Evolutionary conservation across 2,797 vertebrate genomes (phyloP).

Genomic region (Anguilla marmorata): DNA sequence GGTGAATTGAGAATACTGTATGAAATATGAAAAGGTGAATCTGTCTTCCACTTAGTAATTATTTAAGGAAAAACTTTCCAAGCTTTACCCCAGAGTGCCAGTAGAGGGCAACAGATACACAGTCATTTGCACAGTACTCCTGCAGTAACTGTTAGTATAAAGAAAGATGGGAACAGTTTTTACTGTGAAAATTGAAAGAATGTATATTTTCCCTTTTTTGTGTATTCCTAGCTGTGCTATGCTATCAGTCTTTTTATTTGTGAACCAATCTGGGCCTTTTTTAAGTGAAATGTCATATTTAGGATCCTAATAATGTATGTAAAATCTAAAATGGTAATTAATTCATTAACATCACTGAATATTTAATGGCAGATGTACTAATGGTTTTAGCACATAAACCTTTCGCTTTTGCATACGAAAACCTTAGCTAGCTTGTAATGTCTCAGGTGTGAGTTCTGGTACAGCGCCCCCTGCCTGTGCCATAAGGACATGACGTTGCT

Average conservation of each 20-base stretch:
- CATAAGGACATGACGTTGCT: background rate
- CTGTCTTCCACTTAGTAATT: too few species aligned
- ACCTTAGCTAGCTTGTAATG: background rate
- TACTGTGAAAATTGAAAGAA: background rate
- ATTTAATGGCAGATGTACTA: too few species aligned
- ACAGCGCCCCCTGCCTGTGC: background rate
- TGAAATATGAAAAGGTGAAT: too few species aligned
- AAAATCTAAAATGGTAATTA: background rate
- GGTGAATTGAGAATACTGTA: too few species aligned
- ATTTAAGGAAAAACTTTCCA: too few species aligned
- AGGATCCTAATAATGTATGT: background rate
- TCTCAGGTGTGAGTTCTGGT: background rate
- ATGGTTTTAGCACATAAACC: too few species aligned
- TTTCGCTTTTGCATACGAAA: background rate
- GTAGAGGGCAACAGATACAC: constrained; percentile 30
- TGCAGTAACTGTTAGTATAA: background rate
- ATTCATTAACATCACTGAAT: background rate
- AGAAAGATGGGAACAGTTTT: too few species aligned
- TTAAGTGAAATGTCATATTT: background rate
- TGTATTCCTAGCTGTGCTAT: background rate
- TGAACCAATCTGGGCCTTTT: background rate
- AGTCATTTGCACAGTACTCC: background rate
- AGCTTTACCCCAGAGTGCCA: background rate
- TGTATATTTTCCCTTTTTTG: background rate
- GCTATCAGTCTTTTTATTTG: background rate